Conservation (phyloP, 2,888 invertebrate species). For the Creontiades dilutus region DNA sequence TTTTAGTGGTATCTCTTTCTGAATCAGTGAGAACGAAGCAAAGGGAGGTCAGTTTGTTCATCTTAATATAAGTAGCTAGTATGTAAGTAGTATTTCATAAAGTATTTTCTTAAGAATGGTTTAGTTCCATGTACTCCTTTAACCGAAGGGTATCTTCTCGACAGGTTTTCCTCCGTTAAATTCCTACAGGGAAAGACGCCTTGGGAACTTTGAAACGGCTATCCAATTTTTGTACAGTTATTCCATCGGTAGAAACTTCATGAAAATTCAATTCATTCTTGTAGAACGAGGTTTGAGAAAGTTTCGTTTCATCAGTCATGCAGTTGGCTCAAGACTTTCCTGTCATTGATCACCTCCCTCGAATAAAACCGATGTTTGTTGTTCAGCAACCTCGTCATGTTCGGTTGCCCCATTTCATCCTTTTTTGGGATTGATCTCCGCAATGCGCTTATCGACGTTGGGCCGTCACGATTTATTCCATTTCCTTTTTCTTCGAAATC, state of each 20-base stretch:
- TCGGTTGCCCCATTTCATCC: slow-evolving; percentile 53
- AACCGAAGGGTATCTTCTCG: too few relatives aligned
- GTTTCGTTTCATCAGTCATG: not conserved
- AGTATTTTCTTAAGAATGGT: too few relatives aligned
- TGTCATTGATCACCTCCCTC: not conserved
- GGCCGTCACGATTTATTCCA: slow-evolving; percentile 18
- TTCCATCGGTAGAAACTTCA: slow-evolving; percentile 10
- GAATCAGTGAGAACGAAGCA: too few relatives aligned
- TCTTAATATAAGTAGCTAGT: too few relatives aligned
- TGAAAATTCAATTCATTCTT: not conserved
- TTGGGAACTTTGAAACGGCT: not conserved
- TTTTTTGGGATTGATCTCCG: slow-evolving; percentile 30
- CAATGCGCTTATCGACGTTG: slow-evolving; percentile 29
- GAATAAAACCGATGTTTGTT: not conserved
- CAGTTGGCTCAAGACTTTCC: slow-evolving; percentile 20
- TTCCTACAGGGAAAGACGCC: not conserved
- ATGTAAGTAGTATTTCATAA: too few relatives aligned
- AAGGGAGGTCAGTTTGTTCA: too few relatives aligned
- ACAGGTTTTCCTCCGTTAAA: not conserved
- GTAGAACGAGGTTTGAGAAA: slow-evolving; percentile 8
- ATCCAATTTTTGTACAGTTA: slow-evolving; percentile 26
- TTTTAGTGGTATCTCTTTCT: too few relatives aligned
- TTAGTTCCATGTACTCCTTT: too few relatives aligned
- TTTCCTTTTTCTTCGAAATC: slow-evolving; percentile 11
- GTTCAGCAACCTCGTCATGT: slow-evolving; percentile 43